These are phyloP conservation scores for Lanius ludovicianus DNA, from an alignment of 2,113 vertebrate species.

Conservation along the genomic window DNA sequence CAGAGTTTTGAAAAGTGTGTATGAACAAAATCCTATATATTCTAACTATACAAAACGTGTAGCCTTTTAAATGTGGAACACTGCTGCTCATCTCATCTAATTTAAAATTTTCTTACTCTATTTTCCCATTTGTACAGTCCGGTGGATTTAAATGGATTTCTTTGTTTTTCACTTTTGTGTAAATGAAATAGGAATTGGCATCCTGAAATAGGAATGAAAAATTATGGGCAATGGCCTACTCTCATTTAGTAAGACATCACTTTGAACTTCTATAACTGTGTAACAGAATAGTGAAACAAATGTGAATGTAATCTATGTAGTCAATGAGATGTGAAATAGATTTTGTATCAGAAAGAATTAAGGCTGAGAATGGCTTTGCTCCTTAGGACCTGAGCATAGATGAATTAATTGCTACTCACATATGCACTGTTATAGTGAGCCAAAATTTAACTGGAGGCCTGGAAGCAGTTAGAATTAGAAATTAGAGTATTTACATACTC, in stretches of 20 bases:
- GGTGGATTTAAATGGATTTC: neutral
- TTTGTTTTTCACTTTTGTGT: neutral
- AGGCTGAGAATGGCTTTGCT: slow-evolving; percentile 10
- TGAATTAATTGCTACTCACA: neutral
- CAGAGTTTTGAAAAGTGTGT: neutral
- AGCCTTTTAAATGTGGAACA: neutral
- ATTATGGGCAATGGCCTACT: neutral
- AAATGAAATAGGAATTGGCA: neutral
- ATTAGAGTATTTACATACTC: slow-evolving; percentile 15
- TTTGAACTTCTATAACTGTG: neutral
- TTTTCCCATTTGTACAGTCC: neutral
- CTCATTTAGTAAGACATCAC: neutral
- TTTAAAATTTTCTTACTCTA: neutral
- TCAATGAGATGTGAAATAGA: neutral
- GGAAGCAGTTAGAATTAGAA: neutral
- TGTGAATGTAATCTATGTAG: neutral
- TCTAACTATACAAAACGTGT: neutral
- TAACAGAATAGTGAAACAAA: neutral
- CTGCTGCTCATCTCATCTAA: neutral
- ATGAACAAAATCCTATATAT: neutral
- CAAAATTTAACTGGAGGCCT: neutral
- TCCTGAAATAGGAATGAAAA: neutral
- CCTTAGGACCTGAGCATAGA: neutral
- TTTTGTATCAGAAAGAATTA: slow-evolving; percentile 35
- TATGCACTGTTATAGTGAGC: neutral